A percentile compares a stretch with the other conserved stretches of the same genome.
Evolutionary conservation across 2,888 invertebrate species (phyloP).

Genomic region (Tetragonisca angustula): DNA sequence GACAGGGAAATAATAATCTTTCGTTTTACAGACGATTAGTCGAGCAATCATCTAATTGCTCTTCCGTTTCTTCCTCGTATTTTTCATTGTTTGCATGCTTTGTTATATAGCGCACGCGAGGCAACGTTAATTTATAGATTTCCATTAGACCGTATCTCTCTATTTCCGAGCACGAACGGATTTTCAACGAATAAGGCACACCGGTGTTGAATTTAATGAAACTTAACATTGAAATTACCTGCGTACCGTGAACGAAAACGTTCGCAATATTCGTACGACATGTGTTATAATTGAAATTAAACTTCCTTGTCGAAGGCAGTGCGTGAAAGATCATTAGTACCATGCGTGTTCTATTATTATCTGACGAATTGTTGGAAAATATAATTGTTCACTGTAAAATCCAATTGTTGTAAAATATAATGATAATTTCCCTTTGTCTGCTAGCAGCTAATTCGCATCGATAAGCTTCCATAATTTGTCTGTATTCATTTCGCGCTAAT

Average conservation of each 20-base stretch:
- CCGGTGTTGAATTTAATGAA: slow-evolving; percentile 53
- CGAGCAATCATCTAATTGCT: slow-evolving; percentile 29
- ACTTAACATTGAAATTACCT: slow-evolving; percentile 49
- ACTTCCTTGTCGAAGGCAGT: slow-evolving; percentile 21
- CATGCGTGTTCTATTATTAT: neutral
- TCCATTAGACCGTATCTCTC: slow-evolving; percentile 34
- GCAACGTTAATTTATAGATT: slow-evolving; percentile 38
- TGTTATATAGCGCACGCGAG: neutral
- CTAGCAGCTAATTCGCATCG: no score
- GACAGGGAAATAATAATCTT: neutral
- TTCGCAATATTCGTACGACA: slow-evolving; percentile 26
- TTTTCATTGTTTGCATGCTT: neutral
- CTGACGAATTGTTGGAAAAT: slow-evolving; percentile 8
- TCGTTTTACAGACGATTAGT: neutral
- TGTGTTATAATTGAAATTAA: slow-evolving; percentile 48
- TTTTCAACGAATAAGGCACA: neutral
- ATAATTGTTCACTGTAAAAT: slow-evolving; percentile 13
- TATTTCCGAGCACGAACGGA: neutral
- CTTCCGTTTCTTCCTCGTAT: neutral
- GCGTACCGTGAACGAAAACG: slow-evolving; percentile 16
- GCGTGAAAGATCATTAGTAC: slow-evolving; percentile 10
- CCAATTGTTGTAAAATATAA: slow-evolving; percentile 26
- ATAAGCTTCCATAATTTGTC: neutral
- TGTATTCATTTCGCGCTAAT: neutral
- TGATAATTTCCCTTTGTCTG: neutral